These are phyloP conservation scores for Echinometra lucunter DNA, from an alignment of 53 echinoderm and acorn worm genomes.

Conservation along the genomic window DNA sequence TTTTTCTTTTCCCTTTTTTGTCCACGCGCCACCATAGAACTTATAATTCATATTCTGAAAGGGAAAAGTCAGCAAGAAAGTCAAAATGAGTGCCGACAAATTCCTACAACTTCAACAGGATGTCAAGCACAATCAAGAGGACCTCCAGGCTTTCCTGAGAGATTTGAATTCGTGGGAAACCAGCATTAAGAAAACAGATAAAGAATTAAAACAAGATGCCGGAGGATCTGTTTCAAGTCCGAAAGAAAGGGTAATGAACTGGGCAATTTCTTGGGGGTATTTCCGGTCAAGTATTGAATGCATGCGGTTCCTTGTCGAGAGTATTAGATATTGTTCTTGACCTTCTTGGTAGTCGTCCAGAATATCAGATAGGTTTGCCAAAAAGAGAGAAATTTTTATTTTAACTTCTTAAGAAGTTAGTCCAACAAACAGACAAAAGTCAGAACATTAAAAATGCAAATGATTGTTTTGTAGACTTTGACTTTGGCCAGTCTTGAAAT, in stretches of 20 bases:
- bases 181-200: conserved; percentile 83
- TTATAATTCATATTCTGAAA: neutral
- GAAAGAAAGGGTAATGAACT: neutral
- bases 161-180: conserved; percentile 90
- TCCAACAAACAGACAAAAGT: too few species aligned
- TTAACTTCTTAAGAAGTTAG: too few species aligned
- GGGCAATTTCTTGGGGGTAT: neutral
- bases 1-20: neutral
- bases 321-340: too few species aligned
- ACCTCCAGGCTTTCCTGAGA: conserved; percentile 83
- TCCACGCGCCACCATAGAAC: conserved; percentile 6
- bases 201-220: conserved; percentile 56
- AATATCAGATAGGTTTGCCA: too few species aligned
- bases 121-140: conserved; percentile 86
- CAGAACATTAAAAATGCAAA: too few species aligned
- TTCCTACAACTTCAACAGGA: conserved; percentile 86
- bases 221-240: conserved; percentile 4
- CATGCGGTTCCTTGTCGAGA: neutral
- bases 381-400: too few species aligned
- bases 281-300: conserved; percentile 26
- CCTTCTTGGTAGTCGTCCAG: too few species aligned
- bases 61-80: neutral
- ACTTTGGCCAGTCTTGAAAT: too few species aligned
- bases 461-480: too few species aligned
- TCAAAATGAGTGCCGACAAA: conserved; percentile 73